These are phyloP conservation scores for Tricholaema leucomelas DNA, from an alignment of 2,113 vertebrate genomes.

Conservation along the genomic window DNA sequence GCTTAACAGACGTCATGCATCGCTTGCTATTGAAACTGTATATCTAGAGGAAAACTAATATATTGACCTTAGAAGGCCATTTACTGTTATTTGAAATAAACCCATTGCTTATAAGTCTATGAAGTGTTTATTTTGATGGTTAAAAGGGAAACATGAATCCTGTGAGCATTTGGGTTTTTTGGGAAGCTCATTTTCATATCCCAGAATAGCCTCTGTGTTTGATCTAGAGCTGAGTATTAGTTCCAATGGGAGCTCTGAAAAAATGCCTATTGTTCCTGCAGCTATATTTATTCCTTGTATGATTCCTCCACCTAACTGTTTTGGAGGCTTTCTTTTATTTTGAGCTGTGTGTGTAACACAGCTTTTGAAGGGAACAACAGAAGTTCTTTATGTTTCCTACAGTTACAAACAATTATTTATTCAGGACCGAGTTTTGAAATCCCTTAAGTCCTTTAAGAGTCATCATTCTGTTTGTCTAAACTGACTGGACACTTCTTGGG, in stretches of 20 bases:
- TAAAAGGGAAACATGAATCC: neutral
- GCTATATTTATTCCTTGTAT: neutral
- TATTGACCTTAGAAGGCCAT: constrained; percentile 56
- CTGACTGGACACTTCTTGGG: neutral
- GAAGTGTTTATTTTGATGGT: constrained; percentile 3
- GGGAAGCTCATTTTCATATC: neutral
- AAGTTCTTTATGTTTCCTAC: neutral
- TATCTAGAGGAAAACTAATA: constrained; percentile 59
- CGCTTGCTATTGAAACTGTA: constrained; percentile 61
- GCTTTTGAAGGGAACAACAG: neutral
- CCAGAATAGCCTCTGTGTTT: neutral
- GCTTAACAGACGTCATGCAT: constrained; percentile 59
- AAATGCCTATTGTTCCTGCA: neutral
- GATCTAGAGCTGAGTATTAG: constrained; percentile 12
- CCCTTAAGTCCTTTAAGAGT: neutral
- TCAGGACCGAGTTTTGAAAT: neutral
- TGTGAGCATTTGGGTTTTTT: neutral
- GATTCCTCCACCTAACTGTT: neutral
- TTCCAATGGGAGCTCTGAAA: constrained; percentile 10
- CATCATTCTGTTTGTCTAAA: neutral
- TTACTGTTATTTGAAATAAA: constrained; percentile 49
- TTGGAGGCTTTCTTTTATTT: neutral
- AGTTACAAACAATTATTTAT: neutral
- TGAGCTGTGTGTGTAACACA: neutral
- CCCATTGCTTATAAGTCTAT: neutral